Evolutionary conservation across 2,113 vertebrate species (phyloP).

Genomic region (Serranochromis macrocephalus): DNA sequence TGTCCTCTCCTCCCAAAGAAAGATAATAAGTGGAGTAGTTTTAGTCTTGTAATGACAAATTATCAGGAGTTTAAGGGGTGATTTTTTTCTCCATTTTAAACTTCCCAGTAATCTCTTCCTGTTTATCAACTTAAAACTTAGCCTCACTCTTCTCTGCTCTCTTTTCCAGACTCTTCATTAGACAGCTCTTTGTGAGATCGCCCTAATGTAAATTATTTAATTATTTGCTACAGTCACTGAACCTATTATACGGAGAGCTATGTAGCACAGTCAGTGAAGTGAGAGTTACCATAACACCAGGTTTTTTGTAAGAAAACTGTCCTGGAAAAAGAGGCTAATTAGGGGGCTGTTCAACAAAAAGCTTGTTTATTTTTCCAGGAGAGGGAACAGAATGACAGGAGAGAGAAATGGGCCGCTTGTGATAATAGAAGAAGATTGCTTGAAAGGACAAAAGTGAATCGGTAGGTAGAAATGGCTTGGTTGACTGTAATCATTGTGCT

Average conservation of each 20-base stretch:
- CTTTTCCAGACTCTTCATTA: not conserved
- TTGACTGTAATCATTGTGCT: slow-evolving; percentile 6
- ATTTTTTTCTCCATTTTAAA: not conserved
- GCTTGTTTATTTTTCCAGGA: slow-evolving; percentile 50
- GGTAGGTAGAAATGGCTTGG: not conserved
- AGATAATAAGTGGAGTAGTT: not conserved
- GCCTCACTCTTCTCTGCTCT: not conserved
- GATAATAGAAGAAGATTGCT: not conserved
- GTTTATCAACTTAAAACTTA: not conserved
- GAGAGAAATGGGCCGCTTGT: slow-evolving; percentile 4
- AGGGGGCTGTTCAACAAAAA: slow-evolving; percentile 6
- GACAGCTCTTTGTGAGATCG: not conserved
- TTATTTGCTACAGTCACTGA: not conserved
- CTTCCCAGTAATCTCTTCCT: not conserved
- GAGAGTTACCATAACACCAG: slow-evolving; percentile 26
- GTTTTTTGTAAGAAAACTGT: slow-evolving; percentile 15
- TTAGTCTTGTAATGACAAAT: not conserved
- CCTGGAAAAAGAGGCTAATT: slow-evolving; percentile 17
- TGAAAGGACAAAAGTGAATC: not conserved
- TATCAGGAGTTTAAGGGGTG: not conserved
- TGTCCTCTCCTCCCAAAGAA: slow-evolving; percentile 24
- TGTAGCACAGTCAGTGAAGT: not conserved
- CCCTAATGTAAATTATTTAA: not conserved
- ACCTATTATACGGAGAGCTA: not conserved
- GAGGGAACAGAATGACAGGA: not conserved